These are phyloP conservation scores for Planiliza haematocheilus DNA, from an alignment of 2,113 vertebrate genomes.

Conservation along the genomic window DNA sequence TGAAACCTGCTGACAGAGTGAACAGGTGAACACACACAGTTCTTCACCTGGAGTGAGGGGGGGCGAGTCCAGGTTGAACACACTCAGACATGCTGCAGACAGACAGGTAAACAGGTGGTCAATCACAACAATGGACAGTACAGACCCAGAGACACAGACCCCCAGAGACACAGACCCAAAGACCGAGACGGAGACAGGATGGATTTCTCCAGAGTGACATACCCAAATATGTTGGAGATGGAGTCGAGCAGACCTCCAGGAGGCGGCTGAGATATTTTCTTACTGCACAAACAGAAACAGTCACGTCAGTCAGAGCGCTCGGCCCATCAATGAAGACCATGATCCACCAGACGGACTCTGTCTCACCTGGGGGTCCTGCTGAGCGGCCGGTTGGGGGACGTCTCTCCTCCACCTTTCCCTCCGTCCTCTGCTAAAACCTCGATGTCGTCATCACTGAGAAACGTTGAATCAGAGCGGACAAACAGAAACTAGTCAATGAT, in stretches of 20 bases:
- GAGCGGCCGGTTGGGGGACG: constrained; percentile 82
- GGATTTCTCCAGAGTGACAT: constrained; percentile 77
- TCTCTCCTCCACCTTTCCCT: constrained; percentile 87
- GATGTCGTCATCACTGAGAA: constrained; percentile 95
- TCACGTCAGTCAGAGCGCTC: too few species aligned
- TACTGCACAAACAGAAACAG: constrained; percentile 79
- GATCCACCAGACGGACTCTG: too few species aligned
- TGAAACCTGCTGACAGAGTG: not conserved
- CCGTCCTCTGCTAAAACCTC: constrained; percentile 93
- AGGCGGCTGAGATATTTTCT: constrained; percentile 89
- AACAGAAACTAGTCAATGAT: too few species aligned
- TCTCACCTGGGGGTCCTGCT: constrained; percentile 86
- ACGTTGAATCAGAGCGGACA: not conserved
- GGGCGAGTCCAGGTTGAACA: constrained; percentile 89
- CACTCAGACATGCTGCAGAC: constrained; percentile 90
- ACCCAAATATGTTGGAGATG: constrained; percentile 98
- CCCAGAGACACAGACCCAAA: not conserved
- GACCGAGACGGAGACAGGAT: not conserved
- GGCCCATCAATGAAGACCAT: too few species aligned
- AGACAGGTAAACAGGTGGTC: constrained; percentile 76
- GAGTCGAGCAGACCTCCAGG: constrained; percentile 94
- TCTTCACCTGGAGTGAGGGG: constrained; percentile 89
- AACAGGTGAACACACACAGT: constrained; percentile 53
- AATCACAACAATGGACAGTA: constrained; percentile 58
- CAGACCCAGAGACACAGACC: constrained; percentile 21